Base-by-base conservation (phyloP, 2,888 invertebrate genomes). In the Iphiclides podalirius region DNA sequence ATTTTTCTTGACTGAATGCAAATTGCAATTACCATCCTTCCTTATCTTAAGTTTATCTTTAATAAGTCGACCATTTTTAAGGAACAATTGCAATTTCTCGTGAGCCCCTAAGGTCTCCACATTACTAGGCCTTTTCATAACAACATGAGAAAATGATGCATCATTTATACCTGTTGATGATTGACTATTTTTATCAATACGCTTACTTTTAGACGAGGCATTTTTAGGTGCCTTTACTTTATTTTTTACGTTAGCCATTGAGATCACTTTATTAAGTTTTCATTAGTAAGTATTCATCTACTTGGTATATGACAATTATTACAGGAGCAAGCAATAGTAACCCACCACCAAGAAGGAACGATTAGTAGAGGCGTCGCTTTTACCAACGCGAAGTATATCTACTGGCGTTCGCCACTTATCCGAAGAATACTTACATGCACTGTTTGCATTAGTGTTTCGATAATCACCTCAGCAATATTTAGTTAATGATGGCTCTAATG, bases 391-490 rank as follows among this genome's bases (percentile, higher is more conserved):
- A 51, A 41, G 41, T 51, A 58, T 54, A 51, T 55, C 52, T 55
- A 50, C 53, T 51, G 31, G 36, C 49, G 44, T 52, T 50, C 47
- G 52, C 50, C 50, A 52, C 66, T 66, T 64, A 70, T 61, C 67
- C 65, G 60, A 61, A 68, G 62, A 61, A 68, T 83, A 85, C 84
- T 81, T 83, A 85, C 85, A 75, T 85, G 83, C 79, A 77, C 69
- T 75, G 72, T 69, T 64, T 70, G 67, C 74, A 75, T 82, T 79
- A 81, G 73, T 70, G 70, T 73, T 74, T 73, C 76, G 73, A 76
- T 86, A 85, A 85, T 85, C 83, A 78, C 81, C 81, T 80, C 75
- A 72, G 80, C 76, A 76, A 74, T 72, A 81, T 82, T 82, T 79
- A 83, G 77, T 80, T 82, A 85, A 76, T 70, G 75, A 79, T 78